A percentile compares a stretch with the other conserved stretches of the same genome.
Conservation (phyloP, 2,888 invertebrate genomes). For the Dichetophora obliterata region DNA sequence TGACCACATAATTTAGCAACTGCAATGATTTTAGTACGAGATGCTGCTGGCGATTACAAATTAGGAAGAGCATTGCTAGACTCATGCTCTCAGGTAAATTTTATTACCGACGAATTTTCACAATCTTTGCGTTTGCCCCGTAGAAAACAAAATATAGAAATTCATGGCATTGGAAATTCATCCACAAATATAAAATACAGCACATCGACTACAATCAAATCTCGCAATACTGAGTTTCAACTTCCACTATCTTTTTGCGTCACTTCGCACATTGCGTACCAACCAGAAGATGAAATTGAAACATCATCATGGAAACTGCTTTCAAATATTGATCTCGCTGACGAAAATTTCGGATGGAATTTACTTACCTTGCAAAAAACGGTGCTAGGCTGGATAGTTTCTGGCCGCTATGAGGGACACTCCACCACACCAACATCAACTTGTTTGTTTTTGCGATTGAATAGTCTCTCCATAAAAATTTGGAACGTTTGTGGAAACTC, state of each 20-base stretch:
- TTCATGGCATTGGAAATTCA: conserved; percentile 37
- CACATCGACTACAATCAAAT: conserved; percentile 40
- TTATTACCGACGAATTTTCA: conserved; percentile 39
- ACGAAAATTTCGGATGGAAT: conserved; percentile 29
- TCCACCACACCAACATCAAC: not conserved
- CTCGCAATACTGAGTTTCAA: conserved; percentile 20
- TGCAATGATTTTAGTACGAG: conserved; percentile 11
- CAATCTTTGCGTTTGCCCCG: conserved; percentile 20
- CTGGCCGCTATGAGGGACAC: conserved; percentile 17
- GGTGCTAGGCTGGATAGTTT: conserved; percentile 36
- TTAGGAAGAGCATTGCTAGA: conserved; percentile 35
- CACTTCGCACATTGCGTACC: conserved; percentile 28
- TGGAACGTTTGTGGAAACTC: conserved; percentile 9
- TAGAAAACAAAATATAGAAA: conserved; percentile 26
- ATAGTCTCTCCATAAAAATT: conserved; percentile 8
- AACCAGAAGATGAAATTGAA: conserved; percentile 36
- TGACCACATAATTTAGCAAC: conserved; percentile 13
- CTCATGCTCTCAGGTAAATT: conserved; percentile 43
- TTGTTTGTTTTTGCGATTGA: not conserved
- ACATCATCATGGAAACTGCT: conserved; percentile 36
- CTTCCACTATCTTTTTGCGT: conserved; percentile 13
- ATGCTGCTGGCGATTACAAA: not conserved
- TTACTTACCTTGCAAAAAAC: conserved; percentile 38
- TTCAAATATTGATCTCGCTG: conserved; percentile 37
- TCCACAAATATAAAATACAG: conserved; percentile 37